A percentile compares a stretch with the other conserved stretches of the same genome.
Conservation (phyloP, 2,888 invertebrate genomes). For the Spilarctia lutea region DNA sequence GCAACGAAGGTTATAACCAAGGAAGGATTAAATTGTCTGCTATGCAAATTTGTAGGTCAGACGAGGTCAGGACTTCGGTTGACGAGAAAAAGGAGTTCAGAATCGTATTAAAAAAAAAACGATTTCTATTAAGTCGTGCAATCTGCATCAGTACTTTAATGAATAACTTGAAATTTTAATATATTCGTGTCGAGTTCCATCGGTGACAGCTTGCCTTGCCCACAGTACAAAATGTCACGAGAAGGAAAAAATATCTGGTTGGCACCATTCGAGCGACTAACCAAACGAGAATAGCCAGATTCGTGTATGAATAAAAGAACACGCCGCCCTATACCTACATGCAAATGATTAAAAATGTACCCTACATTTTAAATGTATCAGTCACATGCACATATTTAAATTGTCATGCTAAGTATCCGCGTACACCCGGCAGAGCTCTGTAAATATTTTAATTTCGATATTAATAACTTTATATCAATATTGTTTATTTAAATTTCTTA, state of each 20-base stretch:
- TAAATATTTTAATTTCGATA: constrained; percentile 79
- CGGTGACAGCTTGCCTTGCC: constrained; percentile 46
- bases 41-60: constrained; percentile 63
- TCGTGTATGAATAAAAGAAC: constrained; percentile 79
- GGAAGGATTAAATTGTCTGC: constrained; percentile 64
- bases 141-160: constrained; percentile 43
- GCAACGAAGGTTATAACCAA: constrained; percentile 55
- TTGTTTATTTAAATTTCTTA: constrained; percentile 50
- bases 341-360: constrained; percentile 68
- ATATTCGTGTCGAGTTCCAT: constrained; percentile 56
- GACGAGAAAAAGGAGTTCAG: constrained; percentile 48
- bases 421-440: constrained; percentile 67
- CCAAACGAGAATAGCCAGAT: constrained; percentile 80
- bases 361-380: constrained; percentile 63
- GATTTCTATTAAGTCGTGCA: constrained; percentile 47
- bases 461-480: constrained; percentile 76
- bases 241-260: constrained; percentile 68
- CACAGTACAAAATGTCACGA: constrained; percentile 61
- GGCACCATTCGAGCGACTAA: constrained; percentile 71
- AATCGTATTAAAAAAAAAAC: constrained; percentile 50
- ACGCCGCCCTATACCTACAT: constrained; percentile 68
- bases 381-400: constrained; percentile 67
- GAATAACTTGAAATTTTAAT: constrained; percentile 54
- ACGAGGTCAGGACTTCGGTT: constrained; percentile 58
- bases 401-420: constrained; percentile 81